Evolutionary conservation across 2,888 invertebrate species (phyloP).

Genomic region (Lasioglossum vierecki): DNA sequence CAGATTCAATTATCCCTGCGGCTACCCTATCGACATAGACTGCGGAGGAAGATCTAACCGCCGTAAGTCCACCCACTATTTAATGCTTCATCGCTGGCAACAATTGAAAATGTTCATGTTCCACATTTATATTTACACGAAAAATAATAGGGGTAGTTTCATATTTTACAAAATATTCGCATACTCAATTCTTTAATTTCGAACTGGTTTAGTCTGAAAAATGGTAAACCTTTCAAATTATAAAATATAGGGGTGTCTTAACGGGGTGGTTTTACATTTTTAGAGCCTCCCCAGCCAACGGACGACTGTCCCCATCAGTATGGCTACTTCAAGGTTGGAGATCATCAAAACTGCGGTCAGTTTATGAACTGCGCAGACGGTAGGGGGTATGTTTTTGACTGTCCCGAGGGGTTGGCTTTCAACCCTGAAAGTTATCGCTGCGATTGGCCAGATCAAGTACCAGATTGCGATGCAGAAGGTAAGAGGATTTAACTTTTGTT

Average conservation of each 20-base stretch:
- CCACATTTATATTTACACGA: background rate
- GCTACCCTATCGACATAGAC: slow-evolving; percentile 92
- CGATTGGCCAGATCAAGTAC: slow-evolving; percentile 94
- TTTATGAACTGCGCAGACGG: slow-evolving; percentile 94
- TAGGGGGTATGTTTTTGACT: slow-evolving; percentile 89
- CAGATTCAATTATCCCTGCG: slow-evolving; percentile 90
- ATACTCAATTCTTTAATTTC: too few species aligned
- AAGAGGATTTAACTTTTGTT: slow-evolving; percentile 44
- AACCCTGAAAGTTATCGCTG: slow-evolving; percentile 90
- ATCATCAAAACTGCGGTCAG: slow-evolving; percentile 88
- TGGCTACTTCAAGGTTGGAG: slow-evolving; percentile 91
- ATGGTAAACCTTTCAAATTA: too few species aligned
- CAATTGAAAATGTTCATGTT: background rate
- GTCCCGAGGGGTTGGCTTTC: slow-evolving; percentile 94
- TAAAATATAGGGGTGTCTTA: background rate
- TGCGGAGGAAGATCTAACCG: slow-evolving; percentile 89
- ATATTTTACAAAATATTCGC: too few species aligned
- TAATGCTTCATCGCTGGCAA: background rate
- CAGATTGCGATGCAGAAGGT: slow-evolving; percentile 93
- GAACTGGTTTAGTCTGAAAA: too few species aligned
- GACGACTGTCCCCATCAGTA: slow-evolving; percentile 93
- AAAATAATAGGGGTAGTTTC: background rate
- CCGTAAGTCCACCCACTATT: slow-evolving; percentile 73
- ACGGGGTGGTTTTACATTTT: background rate
- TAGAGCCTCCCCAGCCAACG: slow-evolving; percentile 90